These are phyloP conservation scores for Agonum fuliginosum DNA, from an alignment of 2,888 invertebrate species.

Conservation along the genomic window DNA sequence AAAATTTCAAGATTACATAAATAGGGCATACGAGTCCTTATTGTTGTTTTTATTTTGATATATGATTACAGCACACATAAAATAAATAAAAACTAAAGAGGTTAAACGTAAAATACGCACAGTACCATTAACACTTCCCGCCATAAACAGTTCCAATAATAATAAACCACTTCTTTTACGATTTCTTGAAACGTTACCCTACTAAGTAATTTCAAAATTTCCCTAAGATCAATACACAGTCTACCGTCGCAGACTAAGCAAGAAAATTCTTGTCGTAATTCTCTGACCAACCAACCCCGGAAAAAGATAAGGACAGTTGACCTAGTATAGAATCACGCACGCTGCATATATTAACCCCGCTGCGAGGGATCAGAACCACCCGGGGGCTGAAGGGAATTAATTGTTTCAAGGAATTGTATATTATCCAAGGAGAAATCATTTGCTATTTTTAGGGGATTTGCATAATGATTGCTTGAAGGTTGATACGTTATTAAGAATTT, in stretches of 20 bases:
- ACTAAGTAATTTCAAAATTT: background rate
- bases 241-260: background rate
- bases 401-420: background rate
- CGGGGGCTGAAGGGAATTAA: background rate
- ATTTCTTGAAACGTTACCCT: background rate
- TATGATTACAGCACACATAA: too few species aligned
- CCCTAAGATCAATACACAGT: background rate
- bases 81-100: too few species aligned
- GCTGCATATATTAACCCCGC: slow-evolving; percentile 17
- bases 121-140: too few species aligned
- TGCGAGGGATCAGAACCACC: background rate
- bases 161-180: background rate
- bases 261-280: too few species aligned
- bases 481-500: background rate
- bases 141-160: too few species aligned
- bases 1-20: too few species aligned
- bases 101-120: too few species aligned
- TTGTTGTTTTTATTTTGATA: too few species aligned
- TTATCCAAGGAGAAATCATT: background rate
- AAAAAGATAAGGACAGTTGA: slow-evolving; percentile 36
- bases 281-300: background rate
- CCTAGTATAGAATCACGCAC: slow-evolving; percentile 26
- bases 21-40: too few species aligned
- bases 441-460: background rate
- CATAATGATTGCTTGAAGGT: background rate